Conservation (phyloP, 2,888 invertebrate species). For the Dasypogon diadema region DNA sequence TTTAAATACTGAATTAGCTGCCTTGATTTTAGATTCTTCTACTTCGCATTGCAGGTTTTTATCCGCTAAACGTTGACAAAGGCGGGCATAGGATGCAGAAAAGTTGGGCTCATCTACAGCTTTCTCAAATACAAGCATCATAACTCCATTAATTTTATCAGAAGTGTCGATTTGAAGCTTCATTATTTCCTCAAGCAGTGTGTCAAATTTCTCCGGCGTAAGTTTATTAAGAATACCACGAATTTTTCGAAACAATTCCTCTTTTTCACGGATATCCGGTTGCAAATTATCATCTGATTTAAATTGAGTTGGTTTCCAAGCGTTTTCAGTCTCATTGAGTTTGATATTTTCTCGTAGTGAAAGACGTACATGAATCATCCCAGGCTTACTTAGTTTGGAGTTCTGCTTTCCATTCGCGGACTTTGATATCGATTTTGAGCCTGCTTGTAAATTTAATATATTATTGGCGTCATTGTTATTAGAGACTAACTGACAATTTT, state of each 20-base stretch:
- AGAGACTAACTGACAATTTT: neutral
- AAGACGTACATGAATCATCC: slow-evolving; percentile 73
- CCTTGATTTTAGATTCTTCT: slow-evolving; percentile 60
- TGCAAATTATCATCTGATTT: slow-evolving; percentile 4
- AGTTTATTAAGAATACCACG: slow-evolving; percentile 89
- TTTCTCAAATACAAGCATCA: slow-evolving; percentile 93
- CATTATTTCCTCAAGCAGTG: slow-evolving; percentile 79
- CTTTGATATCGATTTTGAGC: neutral
- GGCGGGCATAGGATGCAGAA: slow-evolving; percentile 89
- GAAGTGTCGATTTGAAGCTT: slow-evolving; percentile 79
- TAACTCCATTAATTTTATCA: slow-evolving; percentile 83
- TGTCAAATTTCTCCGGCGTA: slow-evolving; percentile 90
- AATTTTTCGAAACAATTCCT: slow-evolving; percentile 81
- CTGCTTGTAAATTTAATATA: neutral
- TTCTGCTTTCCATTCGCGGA: neutral
- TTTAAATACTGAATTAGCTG: slow-evolving; percentile 68
- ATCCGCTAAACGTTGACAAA: slow-evolving; percentile 79
- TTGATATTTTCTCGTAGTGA: slow-evolving; percentile 78
- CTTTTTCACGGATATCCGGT: slow-evolving; percentile 53
- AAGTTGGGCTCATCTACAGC: slow-evolving; percentile 96
- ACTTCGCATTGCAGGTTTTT: slow-evolving; percentile 64
- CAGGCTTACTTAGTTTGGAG: slow-evolving; percentile 68
- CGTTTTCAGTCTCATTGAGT: slow-evolving; percentile 84
- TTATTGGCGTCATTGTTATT: neutral
- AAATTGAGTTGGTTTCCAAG: slow-evolving; percentile 83